phyloP scores from a whole-genome alignment of 2,113 vertebrate genomes.

The Silurus glanis region DNA sequence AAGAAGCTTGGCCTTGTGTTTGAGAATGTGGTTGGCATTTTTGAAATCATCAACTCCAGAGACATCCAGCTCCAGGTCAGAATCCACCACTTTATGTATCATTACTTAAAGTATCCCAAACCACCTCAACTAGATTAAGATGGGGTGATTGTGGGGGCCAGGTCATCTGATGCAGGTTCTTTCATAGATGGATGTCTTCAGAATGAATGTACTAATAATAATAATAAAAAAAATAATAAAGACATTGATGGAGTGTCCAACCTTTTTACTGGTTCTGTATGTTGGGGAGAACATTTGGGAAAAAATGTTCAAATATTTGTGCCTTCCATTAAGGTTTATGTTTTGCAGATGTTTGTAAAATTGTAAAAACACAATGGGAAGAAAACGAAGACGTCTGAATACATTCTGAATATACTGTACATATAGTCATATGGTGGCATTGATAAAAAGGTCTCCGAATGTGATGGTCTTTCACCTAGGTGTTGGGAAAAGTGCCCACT shows the following conservation, averaged over 20 bases:
- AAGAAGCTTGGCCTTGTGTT: conserved; percentile 95
- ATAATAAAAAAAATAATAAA: no score
- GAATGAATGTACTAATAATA: no score
- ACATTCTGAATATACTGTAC: neutral
- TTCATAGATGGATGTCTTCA: no score
- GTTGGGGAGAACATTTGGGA: neutral
- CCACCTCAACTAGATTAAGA: no score
- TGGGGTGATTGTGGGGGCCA: no score
- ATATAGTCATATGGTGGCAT: neutral
- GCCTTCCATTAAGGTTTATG: neutral
- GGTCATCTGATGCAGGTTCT: no score
- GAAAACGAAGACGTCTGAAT: neutral
- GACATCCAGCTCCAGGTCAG: conserved; percentile 90
- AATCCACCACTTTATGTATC: neutral
- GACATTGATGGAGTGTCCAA: no score
- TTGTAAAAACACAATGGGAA: neutral
- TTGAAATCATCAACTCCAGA: conserved; percentile 95
- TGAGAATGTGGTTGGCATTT: conserved; percentile 93
- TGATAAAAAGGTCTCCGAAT: neutral
- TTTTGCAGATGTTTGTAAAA: neutral
- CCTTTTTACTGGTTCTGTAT: no score
- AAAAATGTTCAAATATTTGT: neutral
- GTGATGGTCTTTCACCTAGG: conserved; percentile 67
- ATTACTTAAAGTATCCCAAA: conserved; percentile 5
- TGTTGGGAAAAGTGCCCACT: conserved; percentile 91